phyloP scores from a whole-genome alignment of 2,888 invertebrate genomes.

The Sarcophaga rosellei region DNA sequence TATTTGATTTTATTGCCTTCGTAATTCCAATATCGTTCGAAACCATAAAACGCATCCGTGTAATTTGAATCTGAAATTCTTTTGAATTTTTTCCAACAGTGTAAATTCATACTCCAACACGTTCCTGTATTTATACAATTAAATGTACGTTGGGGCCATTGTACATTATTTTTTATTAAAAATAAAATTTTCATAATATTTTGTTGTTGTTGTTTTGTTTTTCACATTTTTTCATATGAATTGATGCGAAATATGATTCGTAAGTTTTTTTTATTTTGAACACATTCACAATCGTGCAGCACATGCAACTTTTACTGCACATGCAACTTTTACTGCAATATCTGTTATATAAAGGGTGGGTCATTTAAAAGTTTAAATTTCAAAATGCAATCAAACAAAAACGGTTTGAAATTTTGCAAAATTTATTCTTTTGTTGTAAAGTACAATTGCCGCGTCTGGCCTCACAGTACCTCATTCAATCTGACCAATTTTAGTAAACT shows the following conservation, averaged over 20 bases:
- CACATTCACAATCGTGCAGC: not conserved
- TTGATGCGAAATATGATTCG: conserved; percentile 18
- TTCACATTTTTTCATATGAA: not conserved
- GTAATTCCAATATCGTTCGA: no score
- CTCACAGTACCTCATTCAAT: no score
- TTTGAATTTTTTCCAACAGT: not conserved
- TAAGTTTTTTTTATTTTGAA: conserved; percentile 1
- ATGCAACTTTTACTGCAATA: not conserved
- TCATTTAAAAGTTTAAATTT: not conserved
- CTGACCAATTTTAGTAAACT: no score
- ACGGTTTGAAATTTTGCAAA: no score
- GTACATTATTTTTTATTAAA: not conserved
- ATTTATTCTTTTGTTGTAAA: no score
- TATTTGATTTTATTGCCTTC: no score
- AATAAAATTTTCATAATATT: not conserved
- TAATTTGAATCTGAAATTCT: no score
- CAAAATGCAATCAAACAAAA: no score
- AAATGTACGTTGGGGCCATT: not conserved
- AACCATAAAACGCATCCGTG: no score
- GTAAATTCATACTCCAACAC: not conserved
- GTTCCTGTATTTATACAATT: conserved; percentile 5
- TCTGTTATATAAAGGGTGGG: not conserved
- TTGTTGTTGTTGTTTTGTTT: not conserved
- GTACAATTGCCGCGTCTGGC: no score
- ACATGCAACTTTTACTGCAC: not conserved